Evolutionary conservation across 2,888 invertebrate species (phyloP).

Genomic region (Clitarchus hookeri): DNA sequence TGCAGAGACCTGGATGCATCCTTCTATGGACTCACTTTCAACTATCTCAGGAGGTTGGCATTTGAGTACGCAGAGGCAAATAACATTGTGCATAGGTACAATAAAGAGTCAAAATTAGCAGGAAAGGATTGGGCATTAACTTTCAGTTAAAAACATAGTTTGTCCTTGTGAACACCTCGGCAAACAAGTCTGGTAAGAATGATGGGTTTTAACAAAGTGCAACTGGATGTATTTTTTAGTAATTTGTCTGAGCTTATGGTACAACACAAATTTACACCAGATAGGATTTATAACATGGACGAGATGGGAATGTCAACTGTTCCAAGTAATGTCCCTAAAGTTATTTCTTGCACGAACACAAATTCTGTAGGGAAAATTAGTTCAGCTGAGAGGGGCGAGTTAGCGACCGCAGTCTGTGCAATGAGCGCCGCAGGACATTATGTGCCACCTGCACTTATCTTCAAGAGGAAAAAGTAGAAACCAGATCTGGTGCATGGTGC

Average conservation of each 20-base stretch:
- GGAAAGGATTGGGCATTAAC: neutral
- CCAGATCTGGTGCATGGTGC: no score
- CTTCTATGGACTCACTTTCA: neutral
- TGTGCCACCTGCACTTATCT: no score
- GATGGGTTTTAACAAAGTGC: neutral
- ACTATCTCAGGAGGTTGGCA: neutral
- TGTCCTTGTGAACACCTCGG: neutral
- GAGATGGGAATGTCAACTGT: neutral
- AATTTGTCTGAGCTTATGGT: neutral
- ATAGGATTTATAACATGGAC: neutral
- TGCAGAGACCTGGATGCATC: neutral
- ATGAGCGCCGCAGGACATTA: no score
- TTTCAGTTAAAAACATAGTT: neutral
- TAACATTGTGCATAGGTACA: neutral
- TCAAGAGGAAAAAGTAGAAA: no score
- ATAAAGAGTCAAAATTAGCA: neutral
- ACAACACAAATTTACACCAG: neutral
- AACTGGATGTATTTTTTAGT: neutral
- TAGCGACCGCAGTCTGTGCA: no score
- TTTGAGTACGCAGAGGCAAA: conserved; percentile 1
- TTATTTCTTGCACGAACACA: neutral
- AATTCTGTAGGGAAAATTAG: no score
- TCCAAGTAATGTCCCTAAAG: neutral
- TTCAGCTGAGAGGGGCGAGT: no score
- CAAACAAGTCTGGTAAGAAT: neutral